phyloP scores from a whole-genome alignment of 2,113 vertebrate genomes.

The Mustelus asterias region DNA sequence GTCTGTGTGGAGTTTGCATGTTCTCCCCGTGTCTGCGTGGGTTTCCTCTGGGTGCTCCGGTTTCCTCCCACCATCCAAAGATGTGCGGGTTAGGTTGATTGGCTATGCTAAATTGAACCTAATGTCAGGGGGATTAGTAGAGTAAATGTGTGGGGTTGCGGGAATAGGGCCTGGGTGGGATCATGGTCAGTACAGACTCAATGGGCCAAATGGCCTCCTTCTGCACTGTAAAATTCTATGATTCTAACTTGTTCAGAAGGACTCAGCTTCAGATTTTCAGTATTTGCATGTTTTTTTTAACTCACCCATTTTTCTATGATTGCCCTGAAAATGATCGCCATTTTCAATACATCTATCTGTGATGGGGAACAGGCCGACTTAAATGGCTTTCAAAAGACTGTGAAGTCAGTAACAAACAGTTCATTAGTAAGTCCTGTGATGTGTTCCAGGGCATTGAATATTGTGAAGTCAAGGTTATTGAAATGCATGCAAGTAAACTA shows the following conservation, averaged over 20 bases:
- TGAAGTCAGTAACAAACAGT: constrained; percentile 11
- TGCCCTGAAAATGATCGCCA: neutral
- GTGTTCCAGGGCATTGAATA: neutral
- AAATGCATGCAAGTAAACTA: neutral
- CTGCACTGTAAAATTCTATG: too few species aligned
- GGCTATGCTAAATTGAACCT: too few species aligned
- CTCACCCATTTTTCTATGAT: neutral
- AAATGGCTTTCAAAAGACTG: neutral
- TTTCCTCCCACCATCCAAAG: too few species aligned
- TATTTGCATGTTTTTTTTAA: neutral
- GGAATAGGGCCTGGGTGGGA: too few species aligned
- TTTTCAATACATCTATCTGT: neutral
- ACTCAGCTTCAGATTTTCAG: neutral
- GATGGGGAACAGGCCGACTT: neutral
- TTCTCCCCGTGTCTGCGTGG: too few species aligned
- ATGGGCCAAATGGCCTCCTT: too few species aligned
- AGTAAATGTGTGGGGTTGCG: too few species aligned
- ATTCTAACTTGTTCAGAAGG: neutral
- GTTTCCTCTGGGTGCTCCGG: too few species aligned
- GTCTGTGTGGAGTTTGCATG: too few species aligned
- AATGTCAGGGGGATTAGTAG: too few species aligned
- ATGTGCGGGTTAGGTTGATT: too few species aligned
- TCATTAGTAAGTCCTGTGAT: neutral
- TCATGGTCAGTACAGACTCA: too few species aligned
- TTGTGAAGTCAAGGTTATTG: constrained; percentile 27